A percentile compares a stretch with the other conserved stretches of the same genome.
Conservation (phyloP, 2,888 invertebrate species). For the Melitaea athalia region DNA sequence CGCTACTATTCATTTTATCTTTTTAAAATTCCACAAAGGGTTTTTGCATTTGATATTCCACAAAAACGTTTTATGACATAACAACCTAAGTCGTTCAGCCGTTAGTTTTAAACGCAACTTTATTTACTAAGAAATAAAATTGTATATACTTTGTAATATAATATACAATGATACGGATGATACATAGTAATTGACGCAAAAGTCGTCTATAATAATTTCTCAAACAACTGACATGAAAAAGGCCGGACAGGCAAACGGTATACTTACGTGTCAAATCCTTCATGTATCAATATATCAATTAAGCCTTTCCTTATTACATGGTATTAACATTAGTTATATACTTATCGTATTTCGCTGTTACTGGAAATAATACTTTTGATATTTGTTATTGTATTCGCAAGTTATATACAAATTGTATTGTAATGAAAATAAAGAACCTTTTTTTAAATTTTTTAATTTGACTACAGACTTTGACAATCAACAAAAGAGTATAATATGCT, state of each 20-base stretch:
- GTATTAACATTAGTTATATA: constrained; percentile 24
- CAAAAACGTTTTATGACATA: constrained; percentile 3
- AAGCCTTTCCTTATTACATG: constrained; percentile 23
- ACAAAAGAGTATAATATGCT: too few species aligned
- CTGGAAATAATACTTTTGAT: neutral
- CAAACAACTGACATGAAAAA: constrained; percentile 32
- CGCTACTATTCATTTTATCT: constrained; percentile 39
- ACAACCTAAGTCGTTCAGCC: neutral
- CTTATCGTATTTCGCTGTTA: constrained; percentile 2
- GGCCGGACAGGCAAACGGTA: constrained; percentile 22
- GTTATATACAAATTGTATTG: neutral
- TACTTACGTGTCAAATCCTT: constrained; percentile 38
- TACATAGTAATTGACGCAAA: constrained; percentile 18
- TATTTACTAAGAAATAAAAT: neutral
- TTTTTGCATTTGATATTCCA: constrained; percentile 40
- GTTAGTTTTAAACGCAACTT: constrained; percentile 2
- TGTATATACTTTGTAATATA: neutral
- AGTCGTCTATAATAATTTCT: constrained; percentile 28
- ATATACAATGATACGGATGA: neutral
- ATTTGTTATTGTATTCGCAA: neutral
- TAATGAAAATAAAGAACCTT: neutral
- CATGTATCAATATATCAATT: constrained; percentile 37
- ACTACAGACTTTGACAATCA: too few species aligned
- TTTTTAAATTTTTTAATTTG: too few species aligned
- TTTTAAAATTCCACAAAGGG: constrained; percentile 44